Conservation (phyloP, 2,888 invertebrate genomes). For the Cheilosia vernalis region DNA sequence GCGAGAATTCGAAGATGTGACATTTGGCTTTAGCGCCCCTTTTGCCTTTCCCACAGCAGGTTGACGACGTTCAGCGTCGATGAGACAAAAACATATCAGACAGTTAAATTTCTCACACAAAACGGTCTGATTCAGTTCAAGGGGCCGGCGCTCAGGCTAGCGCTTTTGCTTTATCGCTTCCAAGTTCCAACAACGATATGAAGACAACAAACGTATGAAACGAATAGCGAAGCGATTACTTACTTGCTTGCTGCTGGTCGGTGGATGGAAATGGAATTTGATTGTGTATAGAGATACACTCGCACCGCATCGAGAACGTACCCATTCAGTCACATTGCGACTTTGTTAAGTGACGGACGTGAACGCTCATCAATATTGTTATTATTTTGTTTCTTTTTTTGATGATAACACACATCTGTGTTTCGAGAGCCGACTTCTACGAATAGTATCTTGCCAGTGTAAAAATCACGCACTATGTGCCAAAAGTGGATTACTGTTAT, state of each 20-base stretch:
- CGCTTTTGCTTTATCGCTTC: neutral
- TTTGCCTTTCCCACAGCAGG: constrained; percentile 52
- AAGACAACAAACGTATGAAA: constrained; percentile 12
- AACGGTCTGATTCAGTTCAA: constrained; percentile 47
- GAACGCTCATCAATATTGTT: constrained; percentile 62
- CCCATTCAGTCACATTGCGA: constrained; percentile 78
- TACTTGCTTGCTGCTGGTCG: constrained; percentile 10
- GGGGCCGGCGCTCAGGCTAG: constrained; percentile 60
- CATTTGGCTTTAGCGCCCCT: constrained; percentile 46
- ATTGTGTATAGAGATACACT: constrained; percentile 56
- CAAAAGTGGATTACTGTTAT: constrained; percentile 23
- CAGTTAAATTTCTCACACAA: constrained; percentile 28
- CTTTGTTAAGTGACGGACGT: constrained; percentile 79
- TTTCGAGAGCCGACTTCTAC: constrained; percentile 17
- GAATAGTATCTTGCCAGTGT: constrained; percentile 17
- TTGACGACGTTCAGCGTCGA: constrained; percentile 20
- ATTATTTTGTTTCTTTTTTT: neutral
- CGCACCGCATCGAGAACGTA: constrained; percentile 62
- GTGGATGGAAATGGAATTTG: constrained; percentile 62
- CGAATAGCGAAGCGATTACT: constrained; percentile 27
- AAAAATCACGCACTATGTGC: constrained; percentile 20
- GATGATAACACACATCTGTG: constrained; percentile 60
- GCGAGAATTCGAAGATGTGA: neutral
- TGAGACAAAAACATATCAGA: constrained; percentile 12
- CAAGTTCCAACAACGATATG: constrained; percentile 13